These are phyloP conservation scores for Halocynthia roretzi DNA, from an alignment of 23 tunicate genomes.

Conservation along the genomic window DNA sequence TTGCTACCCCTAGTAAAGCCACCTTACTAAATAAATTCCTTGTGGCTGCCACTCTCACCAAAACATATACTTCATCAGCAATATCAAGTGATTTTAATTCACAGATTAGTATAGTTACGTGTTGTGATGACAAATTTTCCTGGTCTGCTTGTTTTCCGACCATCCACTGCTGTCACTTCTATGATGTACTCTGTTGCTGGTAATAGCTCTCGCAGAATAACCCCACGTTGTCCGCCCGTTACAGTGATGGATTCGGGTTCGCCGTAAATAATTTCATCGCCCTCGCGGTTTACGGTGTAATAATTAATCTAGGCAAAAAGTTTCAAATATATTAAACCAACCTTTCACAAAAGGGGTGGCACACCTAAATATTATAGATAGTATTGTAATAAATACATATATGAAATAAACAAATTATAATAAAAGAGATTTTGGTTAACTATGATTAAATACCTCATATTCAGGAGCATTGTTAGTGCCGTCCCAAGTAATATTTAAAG, in stretches of 20 bases:
- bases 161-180: slow-evolving; percentile 7
- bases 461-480: slow-evolving; percentile 4
- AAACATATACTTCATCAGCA: too few relatives aligned
- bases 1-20: too few relatives aligned
- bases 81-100: too few relatives aligned
- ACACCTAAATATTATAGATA: background rate
- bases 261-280: slow-evolving; percentile 11
- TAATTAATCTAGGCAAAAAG: background rate
- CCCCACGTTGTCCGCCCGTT: slow-evolving; percentile 6
- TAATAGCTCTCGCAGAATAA: background rate
- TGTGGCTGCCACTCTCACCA: too few relatives aligned
- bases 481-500: slow-evolving; percentile 18
- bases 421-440: background rate
- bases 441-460: slow-evolving; percentile 10
- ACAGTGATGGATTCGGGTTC: background rate
- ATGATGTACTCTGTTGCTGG: slow-evolving; percentile 22
- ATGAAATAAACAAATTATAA: background rate
- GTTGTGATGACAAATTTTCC: slow-evolving; percentile 1
- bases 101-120: background rate
- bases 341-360: too few relatives aligned
- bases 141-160: slow-evolving; percentile 20
- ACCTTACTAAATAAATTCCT: too few relatives aligned
- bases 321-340: too few relatives aligned
- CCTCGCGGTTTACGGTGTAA: background rate
- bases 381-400: background rate